Percentiles rank a stretch among this genome's conserved stretches.
Evolutionary conservation across 2,797 vertebrate genomes (phyloP).

Genomic region (Schizothorax lantsangensis): DNA sequence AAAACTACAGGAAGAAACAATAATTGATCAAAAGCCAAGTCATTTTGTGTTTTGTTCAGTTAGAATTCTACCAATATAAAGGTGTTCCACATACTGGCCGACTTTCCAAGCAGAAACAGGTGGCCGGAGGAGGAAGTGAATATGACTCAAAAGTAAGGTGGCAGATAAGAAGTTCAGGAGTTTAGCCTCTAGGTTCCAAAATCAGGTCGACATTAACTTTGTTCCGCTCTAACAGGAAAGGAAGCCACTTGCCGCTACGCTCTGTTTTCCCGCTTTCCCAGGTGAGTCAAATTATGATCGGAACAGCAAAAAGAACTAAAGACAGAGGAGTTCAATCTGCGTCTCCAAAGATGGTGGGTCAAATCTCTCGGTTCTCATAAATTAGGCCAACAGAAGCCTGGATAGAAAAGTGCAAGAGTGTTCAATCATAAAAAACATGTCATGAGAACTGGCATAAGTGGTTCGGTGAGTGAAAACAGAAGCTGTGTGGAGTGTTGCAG

Average conservation of each 20-base stretch:
- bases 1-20: constrained; percentile 3
- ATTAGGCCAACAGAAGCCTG: constrained; percentile 43
- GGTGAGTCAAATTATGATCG: constrained; percentile 36
- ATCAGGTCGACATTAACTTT: constrained; percentile 50
- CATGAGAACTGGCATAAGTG: constrained; percentile 41
- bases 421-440: constrained; percentile 31
- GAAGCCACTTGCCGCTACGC: constrained; percentile 33
- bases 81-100: not conserved
- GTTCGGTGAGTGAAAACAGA: constrained; percentile 41
- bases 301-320: constrained; percentile 28
- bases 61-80: constrained; percentile 1
- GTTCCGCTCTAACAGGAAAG: constrained; percentile 46
- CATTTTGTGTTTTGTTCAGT: not conserved
- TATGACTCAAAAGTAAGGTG: constrained; percentile 43
- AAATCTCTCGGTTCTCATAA: constrained; percentile 44
- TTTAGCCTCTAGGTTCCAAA: constrained; percentile 40
- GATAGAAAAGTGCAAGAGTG: constrained; percentile 32
- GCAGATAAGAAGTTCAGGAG: constrained; percentile 48
- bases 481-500: constrained; percentile 35
- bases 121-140: constrained; percentile 42
- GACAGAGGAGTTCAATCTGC: constrained; percentile 31
- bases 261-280: constrained; percentile 47
- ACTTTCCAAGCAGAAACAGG: constrained; percentile 36
- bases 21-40: constrained; percentile 9
- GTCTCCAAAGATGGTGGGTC: constrained; percentile 10